Evolutionary conservation across 2,888 invertebrate species (phyloP), one percentile per base, ranked within the genome.

Genomic region (Agonum fuliginosum): DNA sequence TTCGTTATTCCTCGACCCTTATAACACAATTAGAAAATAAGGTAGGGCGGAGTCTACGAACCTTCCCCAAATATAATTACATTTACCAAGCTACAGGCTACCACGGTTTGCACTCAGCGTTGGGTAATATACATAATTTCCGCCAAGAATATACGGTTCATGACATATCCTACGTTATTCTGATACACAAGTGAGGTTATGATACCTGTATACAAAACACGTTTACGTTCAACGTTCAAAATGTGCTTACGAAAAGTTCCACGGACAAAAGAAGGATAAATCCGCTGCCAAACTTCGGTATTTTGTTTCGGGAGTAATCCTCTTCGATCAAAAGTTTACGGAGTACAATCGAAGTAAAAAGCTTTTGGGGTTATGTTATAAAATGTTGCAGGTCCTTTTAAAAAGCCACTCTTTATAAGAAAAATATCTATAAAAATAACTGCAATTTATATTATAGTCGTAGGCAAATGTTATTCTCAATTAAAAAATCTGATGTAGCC

Each of bases 261-360:
- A 10, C 8, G 24, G 12, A 54, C 54, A 54, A 54, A 54, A 54
- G 54, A 54, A 54, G 22, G 54, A 54, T 54, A 22, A 54, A 54
- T 24, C 24, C 12, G 22, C 54, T 54, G 54, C 24, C 54, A 54
- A 54, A 54, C 54, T 54, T 54, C 22, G 54, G 24, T 54, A 54
- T 54, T 54, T 54, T 54, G 54, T 54, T 54, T 10, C 54, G 24
- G 10, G 10, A 1, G 54, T 22, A 54, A 54, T 54, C 54, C 24
- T 24, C 27, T n/a, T 54, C 54, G 22, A 54, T 54, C 54, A 54
- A 54, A 54, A 24, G 48, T 48, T 54, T n/a, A 10, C 24, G 12
- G 54, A 3, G 22, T 37, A 6, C 12, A 12, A 3, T 37, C 37
- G 37, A n/a, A n/a, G n/a, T 24, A 4, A 54, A 24, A 54, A 3